Percentiles rank a stretch among this genome's conserved stretches.
Conservation (phyloP, 2,113 vertebrate genomes). For the Formicarius rufipectus region DNA sequence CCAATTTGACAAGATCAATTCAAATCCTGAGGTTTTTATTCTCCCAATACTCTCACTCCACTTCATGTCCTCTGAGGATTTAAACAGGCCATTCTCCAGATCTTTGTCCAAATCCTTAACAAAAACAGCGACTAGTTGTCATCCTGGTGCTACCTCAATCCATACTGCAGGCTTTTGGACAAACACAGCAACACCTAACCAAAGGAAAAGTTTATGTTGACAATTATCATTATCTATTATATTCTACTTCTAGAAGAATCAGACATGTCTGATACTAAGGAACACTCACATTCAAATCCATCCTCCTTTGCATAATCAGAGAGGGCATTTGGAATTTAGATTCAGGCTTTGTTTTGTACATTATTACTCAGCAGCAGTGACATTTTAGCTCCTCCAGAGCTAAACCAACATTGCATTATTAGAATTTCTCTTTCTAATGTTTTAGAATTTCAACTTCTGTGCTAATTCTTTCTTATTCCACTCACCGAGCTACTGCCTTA, state of each 20-base stretch:
- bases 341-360: neutral
- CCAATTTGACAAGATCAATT: neutral
- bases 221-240: neutral
- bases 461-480: neutral
- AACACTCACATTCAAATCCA: neutral
- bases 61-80: neutral
- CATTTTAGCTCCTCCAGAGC: neutral
- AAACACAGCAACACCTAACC: neutral
- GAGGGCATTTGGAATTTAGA: neutral
- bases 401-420: neutral
- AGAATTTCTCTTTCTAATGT: neutral
- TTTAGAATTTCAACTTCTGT: neutral
- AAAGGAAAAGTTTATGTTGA: neutral
- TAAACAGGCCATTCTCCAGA: neutral
- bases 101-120: neutral
- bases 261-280: neutral
- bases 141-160: neutral
- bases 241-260: neutral
- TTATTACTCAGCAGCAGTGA: neutral
- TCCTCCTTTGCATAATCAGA: too few species aligned
- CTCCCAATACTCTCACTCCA: neutral
- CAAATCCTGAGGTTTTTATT: neutral
- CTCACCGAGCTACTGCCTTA: neutral
- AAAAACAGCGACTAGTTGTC: neutral
- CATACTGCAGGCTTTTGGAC: neutral